Evolutionary conservation across 2,113 vertebrate genomes (phyloP), one percentile per base, ranked within the genome.

Genomic region (Emberiza fucata): DNA sequence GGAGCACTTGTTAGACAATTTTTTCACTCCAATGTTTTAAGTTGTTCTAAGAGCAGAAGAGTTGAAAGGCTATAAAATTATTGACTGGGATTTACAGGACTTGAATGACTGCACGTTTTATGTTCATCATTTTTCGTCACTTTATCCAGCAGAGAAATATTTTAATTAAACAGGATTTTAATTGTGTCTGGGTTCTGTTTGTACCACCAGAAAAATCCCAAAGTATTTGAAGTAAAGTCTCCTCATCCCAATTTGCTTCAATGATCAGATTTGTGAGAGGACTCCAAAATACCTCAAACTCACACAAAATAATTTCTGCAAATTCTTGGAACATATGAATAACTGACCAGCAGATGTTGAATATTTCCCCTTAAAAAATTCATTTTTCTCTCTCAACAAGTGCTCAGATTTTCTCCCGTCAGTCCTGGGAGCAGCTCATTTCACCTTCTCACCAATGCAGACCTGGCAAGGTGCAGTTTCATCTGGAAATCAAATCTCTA

Each of bases 1-100:
- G 57, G 48, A 95, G 76, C 91, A 94, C 95, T 97, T 89, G 84
- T 94, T 95, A 94, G 95, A 83, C 69, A 95, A 56, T 95, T 96
- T 87, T 95, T 95, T 94, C 76, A 73, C 92, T 61, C 84, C 79
- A 47, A 71, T 13, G 64, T 97, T 96, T 95, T 86, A 77, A 90
- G 92, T 97, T 95, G 94, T 87, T 73, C 63, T 88, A 90, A 94
- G 60, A 96, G 88, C 53, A 96, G 92, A 95, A 73, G 73, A 92
- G 78, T 29, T 17, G 12, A 73, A 81, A 94, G 90, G 81, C 87
- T 75, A 59, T 94, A 68, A 90, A 90, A 82, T 92, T 88, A 88
- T 92, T 84, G 78, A 76, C 86, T 47, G 60, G 50, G 71, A 80
- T n/a, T 81, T 64, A 19, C 25, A 56, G 81, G 44, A 57, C 82